A percentile compares a stretch with the other conserved stretches of the same genome.
These are phyloP conservation scores for Lepidocyrtinus sp. DNA, from an alignment of 2,888 invertebrate species.

Conservation along the genomic window DNA sequence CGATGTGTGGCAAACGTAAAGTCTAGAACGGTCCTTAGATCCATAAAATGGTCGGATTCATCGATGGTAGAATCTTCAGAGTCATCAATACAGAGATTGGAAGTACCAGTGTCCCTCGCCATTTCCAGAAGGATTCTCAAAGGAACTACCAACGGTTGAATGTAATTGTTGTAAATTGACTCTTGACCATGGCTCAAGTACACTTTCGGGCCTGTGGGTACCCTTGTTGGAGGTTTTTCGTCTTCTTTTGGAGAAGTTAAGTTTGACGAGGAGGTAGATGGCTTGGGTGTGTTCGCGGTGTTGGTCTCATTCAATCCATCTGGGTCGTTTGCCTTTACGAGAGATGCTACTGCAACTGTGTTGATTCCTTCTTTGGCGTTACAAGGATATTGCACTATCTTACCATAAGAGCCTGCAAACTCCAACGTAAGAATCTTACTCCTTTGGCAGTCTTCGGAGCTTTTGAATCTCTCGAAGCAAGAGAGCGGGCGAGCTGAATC, in stretches of 20 bases:
- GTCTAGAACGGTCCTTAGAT: conserved; percentile 33
- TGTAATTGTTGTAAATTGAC: conserved; percentile 20
- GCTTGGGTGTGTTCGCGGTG: neutral
- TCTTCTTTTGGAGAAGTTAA: neutral
- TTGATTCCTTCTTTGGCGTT: conserved; percentile 32
- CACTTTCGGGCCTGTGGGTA: conserved; percentile 25
- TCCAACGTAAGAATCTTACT: conserved; percentile 26
- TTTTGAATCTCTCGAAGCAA: too few species aligned
- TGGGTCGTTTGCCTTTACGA: neutral
- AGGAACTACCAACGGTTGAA: conserved; percentile 27
- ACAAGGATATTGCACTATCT: conserved; percentile 34
- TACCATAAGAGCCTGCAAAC: conserved; percentile 35
- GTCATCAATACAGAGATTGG: neutral
- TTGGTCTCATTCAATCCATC: neutral
- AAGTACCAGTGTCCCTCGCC: conserved; percentile 10
- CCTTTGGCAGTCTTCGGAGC: neutral
- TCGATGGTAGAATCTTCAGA: neutral
- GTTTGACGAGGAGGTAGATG: neutral
- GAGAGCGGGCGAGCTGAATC: neutral
- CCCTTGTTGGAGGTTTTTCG: neutral
- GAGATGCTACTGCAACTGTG: conserved; percentile 26
- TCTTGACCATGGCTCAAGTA: conserved; percentile 24
- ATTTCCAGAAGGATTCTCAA: conserved; percentile 25
- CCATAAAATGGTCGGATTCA: neutral
- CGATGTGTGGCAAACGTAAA: conserved; percentile 26